These are phyloP conservation scores for Sphaeramia orbicularis DNA, from an alignment of 2,797 vertebrate genomes.

Conservation along the genomic window DNA sequence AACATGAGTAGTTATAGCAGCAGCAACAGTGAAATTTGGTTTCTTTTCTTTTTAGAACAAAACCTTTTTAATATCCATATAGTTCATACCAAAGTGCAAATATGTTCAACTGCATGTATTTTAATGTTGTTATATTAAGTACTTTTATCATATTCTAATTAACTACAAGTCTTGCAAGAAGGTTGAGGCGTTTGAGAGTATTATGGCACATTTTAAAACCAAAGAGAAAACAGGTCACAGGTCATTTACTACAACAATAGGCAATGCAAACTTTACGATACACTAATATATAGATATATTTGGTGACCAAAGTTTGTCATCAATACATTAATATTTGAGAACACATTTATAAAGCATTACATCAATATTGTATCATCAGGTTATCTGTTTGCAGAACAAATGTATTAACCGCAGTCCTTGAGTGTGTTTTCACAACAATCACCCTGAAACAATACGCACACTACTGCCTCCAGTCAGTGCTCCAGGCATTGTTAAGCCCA, in stretches of 20 bases:
- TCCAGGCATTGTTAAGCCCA: conserved; percentile 56
- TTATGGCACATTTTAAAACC: conserved; percentile 88
- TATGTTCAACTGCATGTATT: conserved; percentile 69
- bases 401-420: conserved; percentile 75
- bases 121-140: conserved; percentile 61
- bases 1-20: conserved; percentile 73
- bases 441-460: conserved; percentile 68
- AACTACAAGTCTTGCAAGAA: conserved; percentile 81
- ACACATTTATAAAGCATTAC: conserved; percentile 87
- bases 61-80: conserved; percentile 77
- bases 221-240: conserved; percentile 84
- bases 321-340: conserved; percentile 83
- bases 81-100: conserved; percentile 78
- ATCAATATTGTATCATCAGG: conserved; percentile 80
- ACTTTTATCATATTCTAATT: conserved; percentile 71
- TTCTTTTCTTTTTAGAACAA: conserved; percentile 75
- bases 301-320: conserved; percentile 78
- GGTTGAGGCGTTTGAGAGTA: conserved; percentile 76
- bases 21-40: conserved; percentile 78
- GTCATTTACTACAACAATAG: conserved; percentile 83
- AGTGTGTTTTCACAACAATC: conserved; percentile 63
- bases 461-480: conserved; percentile 59
- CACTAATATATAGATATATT: conserved; percentile 81
- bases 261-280: conserved; percentile 86
- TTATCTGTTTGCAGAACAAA: conserved; percentile 80